Evolutionary conservation across 2,797 vertebrate genomes (phyloP), one percentile per base, ranked within the genome.

Genomic region (Macrochelys suwanniensis): DNA sequence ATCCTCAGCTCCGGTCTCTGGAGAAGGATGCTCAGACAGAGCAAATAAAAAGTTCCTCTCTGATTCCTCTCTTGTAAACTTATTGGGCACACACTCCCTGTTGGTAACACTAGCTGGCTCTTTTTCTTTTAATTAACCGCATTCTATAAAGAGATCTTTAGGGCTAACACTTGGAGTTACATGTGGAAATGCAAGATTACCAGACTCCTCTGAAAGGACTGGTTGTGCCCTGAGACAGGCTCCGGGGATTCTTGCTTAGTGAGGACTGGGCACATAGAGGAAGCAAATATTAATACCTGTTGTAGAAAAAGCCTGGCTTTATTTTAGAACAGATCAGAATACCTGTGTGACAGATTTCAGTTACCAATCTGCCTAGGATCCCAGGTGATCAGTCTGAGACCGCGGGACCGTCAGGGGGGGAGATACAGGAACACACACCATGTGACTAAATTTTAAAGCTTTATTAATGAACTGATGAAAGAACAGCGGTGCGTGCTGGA

Each of bases 101-200:
- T 11, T 42, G 21, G 37, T 5, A 71, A 21, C 17, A 25, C 21
- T 11, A 25, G 19, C 68, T 71, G 19, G 68, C 9, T 71, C n/a
- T 42, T 71, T 71, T 71, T 71, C 65, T 71, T 71, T 23, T 42
- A 23, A 71, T 71, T 37, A 71, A 25, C 68, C 21, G 10, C 37
- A 21, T 71, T 42, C 68, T 17, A 71, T 51, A 53, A 59, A 33
- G 2, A 31, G 15, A 33, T 37, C 23, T 57, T 33, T 7, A 21
- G 45, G 3, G 28, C 23, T 31, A 77, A 45, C 47, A 31, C 13
- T 10, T 16, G 0, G 1, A 65, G 50, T n/a, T 74, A 8, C 42
- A n/a, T 0, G 9, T 1, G 11, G 59, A 92, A 82, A 87, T 31
- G 21, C 0, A 45, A 76, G 6, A 1, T 23, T 3, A 8, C 1